Conservation (phyloP, 2,113 vertebrate species). For the Pachypanchax playfairii region DNA sequence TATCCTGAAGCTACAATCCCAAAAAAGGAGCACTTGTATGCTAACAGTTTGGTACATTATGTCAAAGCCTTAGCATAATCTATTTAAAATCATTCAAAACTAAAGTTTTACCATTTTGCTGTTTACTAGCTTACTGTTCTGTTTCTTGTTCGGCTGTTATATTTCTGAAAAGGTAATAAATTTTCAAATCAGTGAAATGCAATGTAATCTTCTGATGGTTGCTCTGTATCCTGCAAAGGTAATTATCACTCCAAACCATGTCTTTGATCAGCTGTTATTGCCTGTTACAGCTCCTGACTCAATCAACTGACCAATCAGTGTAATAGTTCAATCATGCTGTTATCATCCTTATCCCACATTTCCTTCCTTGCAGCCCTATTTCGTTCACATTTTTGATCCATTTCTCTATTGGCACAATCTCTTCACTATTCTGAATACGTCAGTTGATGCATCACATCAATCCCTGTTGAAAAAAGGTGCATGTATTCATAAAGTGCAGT, state of each 20-base stretch:
- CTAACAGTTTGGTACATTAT: not conserved
- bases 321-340: conserved; percentile 8
- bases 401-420: too few relatives aligned
- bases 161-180: conserved; percentile 33
- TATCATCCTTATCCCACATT: conserved; percentile 35
- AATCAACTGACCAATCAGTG: conserved; percentile 34
- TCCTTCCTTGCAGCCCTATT: not conserved
- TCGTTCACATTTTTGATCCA: not conserved
- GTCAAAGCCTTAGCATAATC: not conserved
- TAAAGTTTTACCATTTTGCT: not conserved
- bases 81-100: conserved; percentile 13
- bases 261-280: conserved; percentile 64
- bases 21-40: not conserved
- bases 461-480: not conserved
- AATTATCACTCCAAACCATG: conserved; percentile 56
- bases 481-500: conserved; percentile 3
- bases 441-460: not conserved
- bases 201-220: conserved; percentile 49
- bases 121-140: conserved; percentile 7
- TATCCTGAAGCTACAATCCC: not conserved
- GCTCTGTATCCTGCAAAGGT: conserved; percentile 48
- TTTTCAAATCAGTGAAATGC: conserved; percentile 23
- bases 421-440: not conserved
- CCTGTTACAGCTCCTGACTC: conserved; percentile 31
- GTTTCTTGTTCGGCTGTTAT: conserved; percentile 6